phyloP scores from a whole-genome alignment of 2,797 vertebrate species.

The Pipistrellus pipistrellus region DNA sequence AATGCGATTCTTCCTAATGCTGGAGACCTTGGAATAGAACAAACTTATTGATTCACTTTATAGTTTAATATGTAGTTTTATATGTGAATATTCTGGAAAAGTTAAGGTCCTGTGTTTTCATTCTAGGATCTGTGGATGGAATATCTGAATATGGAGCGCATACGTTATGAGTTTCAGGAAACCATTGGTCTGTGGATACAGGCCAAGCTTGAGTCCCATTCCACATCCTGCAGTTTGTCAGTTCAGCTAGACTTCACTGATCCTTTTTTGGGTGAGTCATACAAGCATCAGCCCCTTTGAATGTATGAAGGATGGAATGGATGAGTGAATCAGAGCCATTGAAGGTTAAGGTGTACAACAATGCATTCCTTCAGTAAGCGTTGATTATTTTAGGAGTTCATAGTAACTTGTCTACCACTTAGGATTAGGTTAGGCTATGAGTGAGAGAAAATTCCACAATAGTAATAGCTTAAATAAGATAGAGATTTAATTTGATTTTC shows the following conservation, averaged over 20 bases:
- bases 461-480: background rate
- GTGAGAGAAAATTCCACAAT: background rate
- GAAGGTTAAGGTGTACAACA: background rate
- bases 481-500: background rate
- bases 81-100: background rate
- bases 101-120: slow-evolving; percentile 42
- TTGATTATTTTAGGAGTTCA: background rate
- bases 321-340: background rate
- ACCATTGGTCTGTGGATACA: slow-evolving; percentile 93
- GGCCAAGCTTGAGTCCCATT: slow-evolving; percentile 91
- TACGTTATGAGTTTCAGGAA: slow-evolving; percentile 94
- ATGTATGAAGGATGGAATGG: background rate
- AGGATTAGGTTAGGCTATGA: background rate
- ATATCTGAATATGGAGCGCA: slow-evolving; percentile 94
- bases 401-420: background rate
- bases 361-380: background rate
- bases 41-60: background rate
- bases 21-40: background rate
- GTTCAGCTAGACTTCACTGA: slow-evolving; percentile 91
- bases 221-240: slow-evolving; percentile 79
- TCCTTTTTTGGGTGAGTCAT: slow-evolving; percentile 90
- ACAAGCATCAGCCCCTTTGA: background rate
- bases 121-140: slow-evolving; percentile 96
- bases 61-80: background rate
- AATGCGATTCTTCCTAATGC: background rate